A percentile compares a stretch with the other conserved stretches of the same genome.
Conservation (phyloP, 2,113 vertebrate genomes). For the Prionailurus viverrinus region DNA sequence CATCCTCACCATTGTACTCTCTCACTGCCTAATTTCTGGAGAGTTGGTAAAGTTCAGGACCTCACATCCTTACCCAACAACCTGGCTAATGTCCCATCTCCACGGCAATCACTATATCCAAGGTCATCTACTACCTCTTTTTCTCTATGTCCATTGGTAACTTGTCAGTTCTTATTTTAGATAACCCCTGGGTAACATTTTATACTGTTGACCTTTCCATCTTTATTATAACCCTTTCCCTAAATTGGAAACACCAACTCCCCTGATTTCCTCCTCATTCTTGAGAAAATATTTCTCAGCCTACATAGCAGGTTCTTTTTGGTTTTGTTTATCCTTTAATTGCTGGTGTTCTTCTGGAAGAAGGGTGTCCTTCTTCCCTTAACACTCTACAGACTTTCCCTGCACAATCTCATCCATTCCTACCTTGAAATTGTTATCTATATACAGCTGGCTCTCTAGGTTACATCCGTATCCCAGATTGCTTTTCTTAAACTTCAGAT, state of each 20-base stretch:
- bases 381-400: not conserved
- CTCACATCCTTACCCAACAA: not conserved
- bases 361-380: not conserved
- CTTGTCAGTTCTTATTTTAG: not conserved
- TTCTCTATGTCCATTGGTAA: not conserved
- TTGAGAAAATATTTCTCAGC: not conserved
- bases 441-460: not conserved
- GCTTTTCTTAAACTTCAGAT: not conserved
- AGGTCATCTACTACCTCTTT: not conserved
- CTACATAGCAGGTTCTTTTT: not conserved
- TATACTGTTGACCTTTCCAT: not conserved
- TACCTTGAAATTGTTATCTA: not conserved
- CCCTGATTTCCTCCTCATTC: not conserved
- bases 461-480: not conserved
- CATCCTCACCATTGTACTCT: not conserved
- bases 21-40: not conserved
- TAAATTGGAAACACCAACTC: not conserved
- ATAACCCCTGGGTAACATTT: not conserved
- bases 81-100: not conserved
- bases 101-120: not conserved
- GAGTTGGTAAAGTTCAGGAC: not conserved
- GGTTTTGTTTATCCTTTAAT: constrained; percentile 10
- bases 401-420: not conserved
- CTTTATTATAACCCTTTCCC: not conserved
- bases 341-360: not conserved